Evolutionary conservation across 1,140 invertebrate genomes (phyloP), one percentile per base, ranked within the genome.

Genomic region (Phocides pigmalion): DNA sequence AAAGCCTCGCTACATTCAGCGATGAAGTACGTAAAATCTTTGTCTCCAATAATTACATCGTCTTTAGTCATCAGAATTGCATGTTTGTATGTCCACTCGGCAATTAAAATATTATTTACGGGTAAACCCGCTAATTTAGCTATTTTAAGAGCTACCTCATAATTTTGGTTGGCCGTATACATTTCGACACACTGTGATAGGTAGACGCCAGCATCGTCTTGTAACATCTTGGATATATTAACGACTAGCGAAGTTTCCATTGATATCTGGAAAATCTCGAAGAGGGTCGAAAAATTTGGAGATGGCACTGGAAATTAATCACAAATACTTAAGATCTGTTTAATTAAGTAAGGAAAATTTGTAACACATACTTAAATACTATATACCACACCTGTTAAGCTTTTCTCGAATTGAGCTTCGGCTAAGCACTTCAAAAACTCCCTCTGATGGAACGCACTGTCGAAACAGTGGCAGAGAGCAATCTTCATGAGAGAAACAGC

Each of bases 1-100:
- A 95, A 94, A 54, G 93, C 91, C 59, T 84, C 70, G 47, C 94
- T 92, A 70, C 94, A 94, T 65, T 92, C 80, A 8, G 88, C 86
- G 87, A 94, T 93, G 75, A 94, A 95, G 1, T 80, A 44, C 11
- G 88, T 86, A 5, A 89, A 66, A 41, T 90, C 74, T 64, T 90
- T 84, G 11, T 87, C 89, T 37, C 87, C 75, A 11, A 69, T 56
- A 39, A 42, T 62, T 0, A 41, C 15, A 59, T 89, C 83, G 76
- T 92, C 76, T 44, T 75, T 73, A 12, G 77, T 20, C 3, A 72
- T 41, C 12, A 81, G 46, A 39, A 63, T 72, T 58, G 89, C 70
- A 61, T 89, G 89, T 74, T 89, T 90, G 47, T 90, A 68, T 14
- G 80, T 74, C 92, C 93, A 93, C 77, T 93, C 89, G 19, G 90